Base-by-base conservation (phyloP, 2,113 vertebrate species). In the Nipponia nippon region DNA sequence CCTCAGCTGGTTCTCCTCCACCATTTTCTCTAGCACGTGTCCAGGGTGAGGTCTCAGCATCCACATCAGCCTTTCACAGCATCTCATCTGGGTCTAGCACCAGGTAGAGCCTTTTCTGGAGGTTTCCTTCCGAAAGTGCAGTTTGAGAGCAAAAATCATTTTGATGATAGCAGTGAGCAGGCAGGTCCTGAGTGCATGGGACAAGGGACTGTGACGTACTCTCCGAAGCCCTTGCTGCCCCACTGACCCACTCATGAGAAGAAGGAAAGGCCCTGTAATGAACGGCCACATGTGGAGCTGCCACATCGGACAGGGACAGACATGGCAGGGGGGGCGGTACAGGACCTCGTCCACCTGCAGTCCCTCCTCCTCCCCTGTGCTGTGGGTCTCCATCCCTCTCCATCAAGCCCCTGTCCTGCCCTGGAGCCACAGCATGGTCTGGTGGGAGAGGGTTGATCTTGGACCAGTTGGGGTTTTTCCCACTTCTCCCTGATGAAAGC, bases 221-320 rank as follows among this genome's bases (percentile, higher is more conserved):
- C 62, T 32, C 6, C 32, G 18, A 50, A 27, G 27, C 46, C 58
- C 56, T 56, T 63, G 27, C 46, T 61, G 38, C 61, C 29, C 16
- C 20, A 6, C 11, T 58, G 66, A 52, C 19, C 40, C 4, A 1
- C 36, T 70, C 18, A 5, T 38, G 30, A 27, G 29, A 53, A 69
- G 62, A 50, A 63, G 70, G 55, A 38, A 88, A 70, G n/a, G n/a
- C 21, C 19, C 18, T 25, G 27, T n/a, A 20, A 58, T 18, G 49
- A 50, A 30, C 2, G 1, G 30, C 32, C 30, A 20, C 0, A 0
- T 1, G 2, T 34, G 56, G 65, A 32, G 25, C 47, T 81, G 61
- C 25, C n/a, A 23, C 34, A 15, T 4, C 11, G 20, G 49, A 25
- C 38, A 12, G 21, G 73, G 36, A 23, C 0, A 0, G 34, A 7